Evolutionary conservation across 2,113 vertebrate genomes (phyloP).

Genomic region (Telmatochromis bifrenatus): DNA sequence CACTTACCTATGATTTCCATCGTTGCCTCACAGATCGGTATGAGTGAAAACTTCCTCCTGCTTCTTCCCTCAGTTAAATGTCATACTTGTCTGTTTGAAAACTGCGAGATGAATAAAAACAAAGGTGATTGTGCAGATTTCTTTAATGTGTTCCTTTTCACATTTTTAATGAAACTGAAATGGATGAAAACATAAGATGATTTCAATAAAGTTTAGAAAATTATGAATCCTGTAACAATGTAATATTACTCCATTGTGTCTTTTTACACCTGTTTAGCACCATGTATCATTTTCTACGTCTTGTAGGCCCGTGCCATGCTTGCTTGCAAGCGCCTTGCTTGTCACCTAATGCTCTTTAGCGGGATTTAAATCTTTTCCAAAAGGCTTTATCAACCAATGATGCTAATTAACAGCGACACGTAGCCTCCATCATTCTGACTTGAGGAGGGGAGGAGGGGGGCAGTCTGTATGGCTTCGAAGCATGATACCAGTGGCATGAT

Average conservation of each 20-base stretch:
- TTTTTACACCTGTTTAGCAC: neutral
- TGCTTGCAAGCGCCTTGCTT: constrained; percentile 48
- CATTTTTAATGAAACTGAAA: neutral
- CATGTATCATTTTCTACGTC: neutral
- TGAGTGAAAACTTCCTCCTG: neutral
- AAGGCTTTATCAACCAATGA: constrained; percentile 65
- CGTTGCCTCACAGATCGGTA: neutral
- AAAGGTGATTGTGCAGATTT: neutral
- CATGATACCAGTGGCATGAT: constrained; percentile 46
- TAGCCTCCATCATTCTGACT: constrained; percentile 50
- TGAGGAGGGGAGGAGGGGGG: neutral
- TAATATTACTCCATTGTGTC: neutral
- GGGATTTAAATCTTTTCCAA: constrained; percentile 69
- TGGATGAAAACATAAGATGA: neutral
- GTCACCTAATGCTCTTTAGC: constrained; percentile 72
- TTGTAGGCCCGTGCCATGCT: constrained; percentile 11
- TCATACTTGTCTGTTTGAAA: constrained; percentile 6
- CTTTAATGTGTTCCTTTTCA: neutral
- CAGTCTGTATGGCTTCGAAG: constrained; percentile 35
- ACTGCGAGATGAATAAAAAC: constrained; percentile 1
- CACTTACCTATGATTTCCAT: constrained; percentile 64
- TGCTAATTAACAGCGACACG: constrained; percentile 68
- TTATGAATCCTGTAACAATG: neutral
- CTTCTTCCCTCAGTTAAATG: neutral
- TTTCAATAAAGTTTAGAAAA: neutral